Percentiles rank a stretch among this genome's conserved stretches.
These are phyloP conservation scores for Mugil cephalus DNA, from an alignment of 2,113 vertebrate genomes.

Conservation along the genomic window DNA sequence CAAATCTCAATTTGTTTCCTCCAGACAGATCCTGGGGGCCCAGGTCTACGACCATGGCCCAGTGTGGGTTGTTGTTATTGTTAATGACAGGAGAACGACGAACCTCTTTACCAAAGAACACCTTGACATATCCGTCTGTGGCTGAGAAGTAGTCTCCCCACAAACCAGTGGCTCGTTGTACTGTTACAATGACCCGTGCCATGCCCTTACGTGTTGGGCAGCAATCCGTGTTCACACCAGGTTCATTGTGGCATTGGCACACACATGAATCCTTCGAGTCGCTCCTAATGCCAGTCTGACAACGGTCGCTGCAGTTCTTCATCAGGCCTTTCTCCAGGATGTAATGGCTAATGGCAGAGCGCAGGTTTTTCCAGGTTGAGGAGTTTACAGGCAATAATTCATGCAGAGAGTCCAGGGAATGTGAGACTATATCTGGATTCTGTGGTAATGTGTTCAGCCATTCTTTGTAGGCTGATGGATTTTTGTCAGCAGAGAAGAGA, in stretches of 20 bases:
- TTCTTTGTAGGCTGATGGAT: slow-evolving; percentile 79
- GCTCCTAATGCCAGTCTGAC: slow-evolving; percentile 70
- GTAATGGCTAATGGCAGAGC: slow-evolving; percentile 82
- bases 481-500: slow-evolving; percentile 83
- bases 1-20: slow-evolving; percentile 69
- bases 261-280: slow-evolving; percentile 74
- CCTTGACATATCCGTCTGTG: slow-evolving; percentile 88
- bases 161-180: slow-evolving; percentile 64
- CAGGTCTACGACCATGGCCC: slow-evolving; percentile 74
- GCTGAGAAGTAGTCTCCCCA: slow-evolving; percentile 78
- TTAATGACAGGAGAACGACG: slow-evolving; percentile 62
- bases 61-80: slow-evolving; percentile 84
- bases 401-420: slow-evolving; percentile 86
- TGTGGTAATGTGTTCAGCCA: slow-evolving; percentile 81
- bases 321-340: slow-evolving; percentile 80
- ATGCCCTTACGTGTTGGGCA: slow-evolving; percentile 82
- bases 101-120: slow-evolving; percentile 58
- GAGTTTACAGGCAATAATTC: slow-evolving; percentile 65
- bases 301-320: slow-evolving; percentile 78
- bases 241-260: slow-evolving; percentile 82
- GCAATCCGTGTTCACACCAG: slow-evolving; percentile 77
- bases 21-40: slow-evolving; percentile 66
- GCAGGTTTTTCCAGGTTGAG: slow-evolving; percentile 69
- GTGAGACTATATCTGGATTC: slow-evolving; percentile 83
- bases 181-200: slow-evolving; percentile 79